These are phyloP conservation scores for Galerucella calmariensis DNA, from an alignment of 2,888 invertebrate genomes.

Conservation along the genomic window DNA sequence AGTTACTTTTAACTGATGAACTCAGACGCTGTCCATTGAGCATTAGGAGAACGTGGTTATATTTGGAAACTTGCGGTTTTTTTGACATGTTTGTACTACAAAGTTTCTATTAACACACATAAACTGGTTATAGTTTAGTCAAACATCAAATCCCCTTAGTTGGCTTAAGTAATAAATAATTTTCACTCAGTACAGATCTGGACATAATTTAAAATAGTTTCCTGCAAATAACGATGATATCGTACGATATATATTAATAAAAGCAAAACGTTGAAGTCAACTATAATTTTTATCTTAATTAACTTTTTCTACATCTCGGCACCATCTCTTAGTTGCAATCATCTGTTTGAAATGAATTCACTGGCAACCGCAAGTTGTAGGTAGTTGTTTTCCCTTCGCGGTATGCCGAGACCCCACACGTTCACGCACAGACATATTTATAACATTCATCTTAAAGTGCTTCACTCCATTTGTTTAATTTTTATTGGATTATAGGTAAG, in stretches of 20 bases:
- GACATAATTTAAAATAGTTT: conserved; percentile 1
- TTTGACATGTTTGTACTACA: too few relatives aligned
- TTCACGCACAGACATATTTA: conserved; percentile 45
- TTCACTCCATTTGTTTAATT: conserved; percentile 47
- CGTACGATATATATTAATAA: conserved; percentile 2
- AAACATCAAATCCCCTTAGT: too few relatives aligned
- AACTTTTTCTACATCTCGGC: conserved; percentile 9
- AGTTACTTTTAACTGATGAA: too few relatives aligned
- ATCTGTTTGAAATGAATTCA: conserved; percentile 3
- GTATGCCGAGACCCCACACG: conserved; percentile 52
- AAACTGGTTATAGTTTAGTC: too few relatives aligned
- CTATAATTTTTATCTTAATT: conserved; percentile 4
- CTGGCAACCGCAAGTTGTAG: conserved; percentile 25
- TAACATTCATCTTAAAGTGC: conserved; percentile 44
- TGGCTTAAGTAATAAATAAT: not conserved
- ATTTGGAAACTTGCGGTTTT: too few relatives aligned
- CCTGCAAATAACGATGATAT: conserved; percentile 5
- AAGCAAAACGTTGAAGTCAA: conserved; percentile 4
- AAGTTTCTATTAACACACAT: too few relatives aligned
- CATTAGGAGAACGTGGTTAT: too few relatives aligned
- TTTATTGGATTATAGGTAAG: conserved; percentile 35
- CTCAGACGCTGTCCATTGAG: too few relatives aligned
- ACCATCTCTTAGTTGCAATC: conserved; percentile 7
- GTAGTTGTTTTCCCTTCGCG: conserved; percentile 39
- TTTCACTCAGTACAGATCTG: not conserved